Conservation (phyloP, 2,113 vertebrate genomes). For the Grus americana region DNA sequence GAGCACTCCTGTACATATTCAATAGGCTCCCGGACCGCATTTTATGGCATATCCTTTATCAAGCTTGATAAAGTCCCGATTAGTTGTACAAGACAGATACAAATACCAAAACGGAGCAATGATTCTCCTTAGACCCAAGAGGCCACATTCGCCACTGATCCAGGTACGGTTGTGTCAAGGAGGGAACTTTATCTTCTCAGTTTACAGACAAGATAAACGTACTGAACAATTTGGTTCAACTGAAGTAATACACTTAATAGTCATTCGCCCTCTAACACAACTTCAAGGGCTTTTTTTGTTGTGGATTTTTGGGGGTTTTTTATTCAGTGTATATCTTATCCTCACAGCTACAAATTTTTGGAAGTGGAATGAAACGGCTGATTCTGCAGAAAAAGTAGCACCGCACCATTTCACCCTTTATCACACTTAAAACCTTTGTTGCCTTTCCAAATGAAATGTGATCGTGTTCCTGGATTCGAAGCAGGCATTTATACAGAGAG, state of each 20-base stretch:
- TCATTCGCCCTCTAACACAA: not conserved
- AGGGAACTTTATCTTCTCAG: not conserved
- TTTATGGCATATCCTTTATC: not conserved
- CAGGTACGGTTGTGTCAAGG: not conserved
- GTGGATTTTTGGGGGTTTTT: too few relatives aligned
- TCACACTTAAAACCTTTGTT: not conserved
- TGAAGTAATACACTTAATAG: not conserved
- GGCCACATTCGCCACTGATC: not conserved
- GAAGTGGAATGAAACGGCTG: not conserved
- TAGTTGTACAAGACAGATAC: not conserved
- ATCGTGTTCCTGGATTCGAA: not conserved
- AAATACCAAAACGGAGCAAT: not conserved
- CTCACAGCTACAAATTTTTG: not conserved
- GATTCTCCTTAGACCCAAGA: not conserved
- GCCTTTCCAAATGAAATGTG: not conserved
- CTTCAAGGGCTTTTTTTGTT: not conserved
- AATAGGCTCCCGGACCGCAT: accelerated
- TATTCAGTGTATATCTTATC: not conserved
- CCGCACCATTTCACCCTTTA: not conserved
- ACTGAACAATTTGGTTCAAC: not conserved
- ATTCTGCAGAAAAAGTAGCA: not conserved
- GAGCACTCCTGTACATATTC: accelerated
- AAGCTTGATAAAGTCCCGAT: not conserved
- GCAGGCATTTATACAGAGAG: not conserved
- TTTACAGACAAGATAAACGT: not conserved